Conservation (phyloP, 2,113 vertebrate species). For the Copsychus sechellarum region DNA sequence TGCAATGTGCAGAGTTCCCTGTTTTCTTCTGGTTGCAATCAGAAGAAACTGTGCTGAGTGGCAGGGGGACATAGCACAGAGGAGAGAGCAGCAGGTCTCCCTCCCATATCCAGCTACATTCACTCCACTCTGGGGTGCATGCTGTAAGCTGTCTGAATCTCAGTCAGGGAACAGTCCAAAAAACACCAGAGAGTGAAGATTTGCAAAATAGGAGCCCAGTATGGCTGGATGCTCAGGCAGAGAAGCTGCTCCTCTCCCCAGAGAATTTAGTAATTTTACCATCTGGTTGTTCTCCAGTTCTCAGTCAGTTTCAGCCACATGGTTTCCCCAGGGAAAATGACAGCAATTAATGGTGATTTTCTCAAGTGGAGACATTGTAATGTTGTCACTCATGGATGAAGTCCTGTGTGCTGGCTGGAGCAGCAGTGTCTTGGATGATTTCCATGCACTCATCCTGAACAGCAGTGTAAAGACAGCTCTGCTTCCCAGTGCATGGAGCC, state of each 20-base stretch:
- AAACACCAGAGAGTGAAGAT: neutral
- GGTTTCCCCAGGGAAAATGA: neutral
- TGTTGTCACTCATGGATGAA: neutral
- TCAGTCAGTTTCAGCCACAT: neutral
- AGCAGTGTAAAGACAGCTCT: neutral
- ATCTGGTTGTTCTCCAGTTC: neutral
- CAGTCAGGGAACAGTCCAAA: neutral
- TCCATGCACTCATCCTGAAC: neutral
- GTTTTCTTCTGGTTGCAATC: neutral
- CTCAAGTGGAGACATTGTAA: neutral
- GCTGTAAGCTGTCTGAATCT: neutral
- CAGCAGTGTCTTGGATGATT: neutral
- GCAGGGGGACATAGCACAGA: neutral
- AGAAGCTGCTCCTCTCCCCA: neutral
- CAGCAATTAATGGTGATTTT: neutral
- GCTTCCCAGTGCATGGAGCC: neutral
- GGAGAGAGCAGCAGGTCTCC: neutral
- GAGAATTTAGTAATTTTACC: neutral
- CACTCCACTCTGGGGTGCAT: neutral
- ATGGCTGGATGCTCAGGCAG: neutral
- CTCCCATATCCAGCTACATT: neutral
- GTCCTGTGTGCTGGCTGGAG: neutral
- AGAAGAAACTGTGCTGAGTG: neutral
- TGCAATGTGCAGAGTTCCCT: neutral
- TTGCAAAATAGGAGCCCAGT: neutral